Conservation (phyloP, 2,888 invertebrate species). For the Himalopsyche anomala region DNA sequence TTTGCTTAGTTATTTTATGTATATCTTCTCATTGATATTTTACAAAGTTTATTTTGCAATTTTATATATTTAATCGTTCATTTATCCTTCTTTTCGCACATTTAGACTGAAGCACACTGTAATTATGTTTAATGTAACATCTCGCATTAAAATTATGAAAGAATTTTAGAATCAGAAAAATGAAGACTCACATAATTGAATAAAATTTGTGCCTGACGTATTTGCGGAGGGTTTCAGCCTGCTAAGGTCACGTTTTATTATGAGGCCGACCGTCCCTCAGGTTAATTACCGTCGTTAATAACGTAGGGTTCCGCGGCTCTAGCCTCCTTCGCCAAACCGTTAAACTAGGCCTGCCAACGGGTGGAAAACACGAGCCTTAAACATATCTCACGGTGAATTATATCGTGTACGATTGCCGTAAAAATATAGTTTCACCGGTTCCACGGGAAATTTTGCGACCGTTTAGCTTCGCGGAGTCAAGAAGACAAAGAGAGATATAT, state of each 20-base stretch:
- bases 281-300: slow-evolving; percentile 62
- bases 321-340: slow-evolving; percentile 26
- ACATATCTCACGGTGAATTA: slow-evolving; percentile 14
- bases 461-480: not conserved
- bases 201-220: slow-evolving; percentile 36
- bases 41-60: too few species aligned
- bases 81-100: too few species aligned
- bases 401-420: slow-evolving; percentile 10
- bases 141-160: not conserved
- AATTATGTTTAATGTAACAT: too few species aligned
- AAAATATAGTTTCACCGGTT: slow-evolving; percentile 11
- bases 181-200: slow-evolving; percentile 46
- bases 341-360: not conserved
- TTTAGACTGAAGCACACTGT: too few species aligned
- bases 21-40: too few species aligned
- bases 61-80: too few species aligned
- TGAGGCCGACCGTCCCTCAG: slow-evolving; percentile 58
- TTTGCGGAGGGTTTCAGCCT: slow-evolving; percentile 45
- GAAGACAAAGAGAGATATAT: not conserved
- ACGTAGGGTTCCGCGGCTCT: slow-evolving; percentile 47
- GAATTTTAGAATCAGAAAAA: slow-evolving; percentile 3
- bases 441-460: not conserved
- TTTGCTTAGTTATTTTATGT: too few species aligned
- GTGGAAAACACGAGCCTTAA: slow-evolving; percentile 16
- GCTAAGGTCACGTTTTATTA: slow-evolving; percentile 62